Evolutionary conservation across 2,113 vertebrate species (phyloP).

Genomic region (Okapia johnstoni): DNA sequence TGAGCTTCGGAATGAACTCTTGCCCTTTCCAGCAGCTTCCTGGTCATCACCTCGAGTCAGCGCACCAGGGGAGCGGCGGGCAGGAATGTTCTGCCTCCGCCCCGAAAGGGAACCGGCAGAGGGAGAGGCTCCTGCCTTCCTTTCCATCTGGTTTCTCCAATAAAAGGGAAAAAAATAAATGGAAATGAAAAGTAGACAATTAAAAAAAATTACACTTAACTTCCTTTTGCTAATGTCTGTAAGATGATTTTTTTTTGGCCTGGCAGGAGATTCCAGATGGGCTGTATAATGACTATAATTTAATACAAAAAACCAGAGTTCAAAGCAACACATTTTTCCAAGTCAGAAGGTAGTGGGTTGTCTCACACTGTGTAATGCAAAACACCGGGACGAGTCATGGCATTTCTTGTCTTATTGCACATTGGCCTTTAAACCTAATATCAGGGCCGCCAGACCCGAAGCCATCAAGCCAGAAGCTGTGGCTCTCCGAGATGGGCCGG

Average conservation of each 20-base stretch:
- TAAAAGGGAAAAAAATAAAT: conserved; percentile 67
- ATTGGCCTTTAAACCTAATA: conserved; percentile 74
- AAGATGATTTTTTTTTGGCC: conserved; percentile 76
- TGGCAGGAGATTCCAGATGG: conserved; percentile 82
- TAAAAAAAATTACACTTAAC: conserved; percentile 80
- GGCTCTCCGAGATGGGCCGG: conserved; percentile 46
- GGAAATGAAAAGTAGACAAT: conserved; percentile 79
- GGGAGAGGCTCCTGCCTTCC: conserved; percentile 48
- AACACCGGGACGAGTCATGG: conserved; percentile 60
- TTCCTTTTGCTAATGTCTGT: conserved; percentile 78
- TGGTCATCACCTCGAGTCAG: conserved; percentile 74
- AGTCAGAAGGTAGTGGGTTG: conserved; percentile 60
- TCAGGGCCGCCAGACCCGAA: conserved; percentile 69
- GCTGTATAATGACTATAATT: conserved; percentile 80
- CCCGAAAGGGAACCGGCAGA: conserved; percentile 59
- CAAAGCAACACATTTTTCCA: conserved; percentile 72
- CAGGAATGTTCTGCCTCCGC: conserved; percentile 63
- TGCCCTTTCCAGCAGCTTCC: conserved; percentile 77
- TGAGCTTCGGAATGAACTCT: conserved; percentile 71
- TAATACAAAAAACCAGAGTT: conserved; percentile 79
- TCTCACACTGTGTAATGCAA: conserved; percentile 74
- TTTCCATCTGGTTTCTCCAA: conserved; percentile 79
- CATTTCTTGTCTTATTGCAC: conserved; percentile 71
- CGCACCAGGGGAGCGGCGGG: conserved; percentile 27
- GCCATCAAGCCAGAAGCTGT: conserved; percentile 72